Evolutionary conservation across 1,140 invertebrate genomes (phyloP).

Genomic region (Drosophila ficusphila): DNA sequence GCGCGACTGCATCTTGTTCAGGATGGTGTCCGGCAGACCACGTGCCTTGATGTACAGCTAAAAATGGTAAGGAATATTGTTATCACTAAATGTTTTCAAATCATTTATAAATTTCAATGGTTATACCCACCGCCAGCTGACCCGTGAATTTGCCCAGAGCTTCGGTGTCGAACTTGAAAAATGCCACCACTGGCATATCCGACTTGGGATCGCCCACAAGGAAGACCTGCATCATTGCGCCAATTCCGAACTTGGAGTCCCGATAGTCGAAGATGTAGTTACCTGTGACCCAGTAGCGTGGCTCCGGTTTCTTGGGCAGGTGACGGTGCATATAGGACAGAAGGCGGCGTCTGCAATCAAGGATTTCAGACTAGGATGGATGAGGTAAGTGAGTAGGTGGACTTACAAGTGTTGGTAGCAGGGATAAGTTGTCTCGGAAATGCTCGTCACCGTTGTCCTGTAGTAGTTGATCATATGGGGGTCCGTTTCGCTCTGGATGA

Average conservation of each 20-base stretch:
- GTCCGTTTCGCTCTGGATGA: conserved; percentile 87
- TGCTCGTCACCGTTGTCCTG: conserved; percentile 89
- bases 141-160: conserved; percentile 86
- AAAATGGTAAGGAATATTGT: not conserved
- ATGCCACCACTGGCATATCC: conserved; percentile 87
- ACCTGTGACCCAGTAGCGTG: conserved; percentile 86
- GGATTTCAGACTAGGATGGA: not conserved
- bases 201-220: conserved; percentile 87
- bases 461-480: conserved; percentile 89
- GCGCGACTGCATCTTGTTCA: conserved; percentile 77
- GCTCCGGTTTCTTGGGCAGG: conserved; percentile 84
- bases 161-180: conserved; percentile 87
- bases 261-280: conserved; percentile 88
- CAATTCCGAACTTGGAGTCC: conserved; percentile 86
- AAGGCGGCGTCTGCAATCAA: conserved; percentile 85
- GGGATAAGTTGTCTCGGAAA: conserved; percentile 87
- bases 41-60: conserved; percentile 87
- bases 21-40: conserved; percentile 83
- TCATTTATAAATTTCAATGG: too few species aligned
- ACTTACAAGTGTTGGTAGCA: conserved; percentile 87
- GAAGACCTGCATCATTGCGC: conserved; percentile 86
- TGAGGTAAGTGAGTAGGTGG: not conserved
- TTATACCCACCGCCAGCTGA: conserved; percentile 85
- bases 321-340: conserved; percentile 87
- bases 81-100: too few species aligned